Conservation (phyloP, 1,140 invertebrate genomes). For the Sinonovacula constricta region DNA sequence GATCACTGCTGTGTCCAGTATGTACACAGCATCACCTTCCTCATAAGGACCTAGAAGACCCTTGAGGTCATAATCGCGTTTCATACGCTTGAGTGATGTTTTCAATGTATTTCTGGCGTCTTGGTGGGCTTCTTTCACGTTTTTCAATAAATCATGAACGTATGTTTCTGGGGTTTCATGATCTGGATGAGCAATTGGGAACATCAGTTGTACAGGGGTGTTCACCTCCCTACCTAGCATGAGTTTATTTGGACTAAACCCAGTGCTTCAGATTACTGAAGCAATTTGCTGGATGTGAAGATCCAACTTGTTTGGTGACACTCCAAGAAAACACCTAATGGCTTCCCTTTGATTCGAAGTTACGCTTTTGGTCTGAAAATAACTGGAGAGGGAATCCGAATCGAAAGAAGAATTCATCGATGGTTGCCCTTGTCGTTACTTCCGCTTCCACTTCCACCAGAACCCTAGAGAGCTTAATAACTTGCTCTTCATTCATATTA, state of each 20-base stretch:
- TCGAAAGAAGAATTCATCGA: background rate
- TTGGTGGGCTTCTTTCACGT: background rate
- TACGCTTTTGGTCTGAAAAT: conserved; percentile 50
- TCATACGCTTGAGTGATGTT: conserved; percentile 18
- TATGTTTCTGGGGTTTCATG: background rate
- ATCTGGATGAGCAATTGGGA: no score
- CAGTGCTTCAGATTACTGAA: conserved; percentile 8
- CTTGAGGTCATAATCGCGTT: conserved; percentile 4
- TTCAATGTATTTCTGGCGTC: conserved; percentile 2
- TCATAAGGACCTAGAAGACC: no score
- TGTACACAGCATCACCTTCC: conserved; percentile 5
- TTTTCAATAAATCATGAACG: background rate
- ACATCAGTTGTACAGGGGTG: conserved; percentile 5
- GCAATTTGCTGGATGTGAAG: conserved; percentile 19
- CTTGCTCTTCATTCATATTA: no score
- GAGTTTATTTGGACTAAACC: conserved; percentile 3
- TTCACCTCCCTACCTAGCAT: conserved; percentile 24
- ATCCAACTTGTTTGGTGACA: conserved; percentile 21
- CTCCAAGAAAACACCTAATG: conserved; percentile 13
- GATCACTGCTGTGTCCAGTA: no score
- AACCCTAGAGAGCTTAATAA: no score
- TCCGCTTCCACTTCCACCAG: no score
- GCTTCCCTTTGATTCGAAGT: conserved; percentile 51
- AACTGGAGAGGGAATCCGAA: conserved; percentile 6
- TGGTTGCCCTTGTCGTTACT: background rate